Evolutionary conservation across 2,797 vertebrate species (phyloP).

Genomic region (Cirrhinus molitorella): DNA sequence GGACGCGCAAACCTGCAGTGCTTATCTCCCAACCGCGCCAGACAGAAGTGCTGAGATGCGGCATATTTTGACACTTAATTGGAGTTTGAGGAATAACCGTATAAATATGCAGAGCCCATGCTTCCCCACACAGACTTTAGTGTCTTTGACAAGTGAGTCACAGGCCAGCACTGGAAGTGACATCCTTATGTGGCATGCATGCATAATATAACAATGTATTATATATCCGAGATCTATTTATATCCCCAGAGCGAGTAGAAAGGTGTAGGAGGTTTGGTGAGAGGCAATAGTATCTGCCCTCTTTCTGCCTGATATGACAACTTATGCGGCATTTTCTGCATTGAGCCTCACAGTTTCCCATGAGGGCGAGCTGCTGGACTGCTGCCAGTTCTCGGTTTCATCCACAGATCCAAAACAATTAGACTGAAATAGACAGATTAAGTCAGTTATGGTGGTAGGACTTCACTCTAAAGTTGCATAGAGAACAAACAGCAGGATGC

Average conservation of each 20-base stretch:
- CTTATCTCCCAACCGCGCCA: slow-evolving; percentile 28
- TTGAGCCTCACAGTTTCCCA: slow-evolving; percentile 29
- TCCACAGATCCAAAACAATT: slow-evolving; percentile 47
- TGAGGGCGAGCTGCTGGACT: slow-evolving; percentile 35
- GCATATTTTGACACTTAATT: slow-evolving; percentile 48
- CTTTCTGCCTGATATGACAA: slow-evolving; percentile 54
- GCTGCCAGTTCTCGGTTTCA: slow-evolving; percentile 43
- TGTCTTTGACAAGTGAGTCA: slow-evolving; percentile 50
- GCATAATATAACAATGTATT: slow-evolving; percentile 60
- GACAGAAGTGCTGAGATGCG: slow-evolving; percentile 32
- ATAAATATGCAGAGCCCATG: slow-evolving; percentile 33
- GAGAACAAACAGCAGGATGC: slow-evolving; percentile 37
- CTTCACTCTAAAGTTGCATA: slow-evolving; percentile 33
- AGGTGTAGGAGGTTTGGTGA: slow-evolving; percentile 47
- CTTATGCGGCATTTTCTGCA: slow-evolving; percentile 46
- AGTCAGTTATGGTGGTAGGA: slow-evolving; percentile 16
- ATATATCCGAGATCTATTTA: slow-evolving; percentile 58
- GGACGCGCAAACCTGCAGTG: slow-evolving; percentile 12
- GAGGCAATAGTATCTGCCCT: slow-evolving; percentile 46
- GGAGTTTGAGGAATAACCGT: slow-evolving; percentile 43
- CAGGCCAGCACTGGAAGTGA: slow-evolving; percentile 42
- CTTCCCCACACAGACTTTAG: slow-evolving; percentile 29
- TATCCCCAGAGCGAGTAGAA: slow-evolving; percentile 48
- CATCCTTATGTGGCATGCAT: slow-evolving; percentile 54
- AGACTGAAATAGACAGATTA: slow-evolving; percentile 46